phyloP scores from a whole-genome alignment of 2,888 invertebrate species.

The Protodeltote pygarga region DNA sequence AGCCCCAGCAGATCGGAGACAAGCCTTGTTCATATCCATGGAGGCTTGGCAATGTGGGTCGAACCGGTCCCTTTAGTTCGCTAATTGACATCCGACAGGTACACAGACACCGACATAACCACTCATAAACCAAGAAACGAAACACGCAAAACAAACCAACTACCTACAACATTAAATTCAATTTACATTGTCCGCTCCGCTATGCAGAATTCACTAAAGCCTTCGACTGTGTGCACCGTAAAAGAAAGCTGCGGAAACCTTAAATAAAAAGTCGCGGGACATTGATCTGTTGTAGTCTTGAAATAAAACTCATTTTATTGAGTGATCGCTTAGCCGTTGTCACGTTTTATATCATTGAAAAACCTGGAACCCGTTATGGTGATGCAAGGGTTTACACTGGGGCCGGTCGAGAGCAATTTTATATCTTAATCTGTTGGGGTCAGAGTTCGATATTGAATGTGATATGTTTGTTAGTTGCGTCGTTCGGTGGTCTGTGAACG shows the following conservation, averaged over 20 bases:
- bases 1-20: constrained; percentile 54
- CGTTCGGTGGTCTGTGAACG: constrained; percentile 52
- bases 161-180: constrained; percentile 60
- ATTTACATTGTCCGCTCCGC: constrained; percentile 55
- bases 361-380: constrained; percentile 64
- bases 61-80: constrained; percentile 73
- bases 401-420: constrained; percentile 54
- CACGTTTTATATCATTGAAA: constrained; percentile 78
- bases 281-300: constrained; percentile 77
- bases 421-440: constrained; percentile 63
- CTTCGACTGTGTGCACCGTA: constrained; percentile 63
- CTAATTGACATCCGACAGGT: constrained; percentile 81
- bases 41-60: constrained; percentile 61
- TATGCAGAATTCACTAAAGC: constrained; percentile 69
- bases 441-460: constrained; percentile 57
- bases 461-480: constrained; percentile 34
- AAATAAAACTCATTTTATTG: constrained; percentile 84
- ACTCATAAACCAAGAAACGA: constrained; percentile 53
- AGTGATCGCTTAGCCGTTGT: constrained; percentile 76
- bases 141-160: constrained; percentile 57
- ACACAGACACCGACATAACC: constrained; percentile 54
- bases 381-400: constrained; percentile 65
- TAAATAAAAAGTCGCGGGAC: constrained; percentile 68
- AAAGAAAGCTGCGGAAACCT: constrained; percentile 67
- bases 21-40: constrained; percentile 66